phyloP scores from a whole-genome alignment of 2,888 invertebrate species.

The Leptarthrus brevirostris region DNA sequence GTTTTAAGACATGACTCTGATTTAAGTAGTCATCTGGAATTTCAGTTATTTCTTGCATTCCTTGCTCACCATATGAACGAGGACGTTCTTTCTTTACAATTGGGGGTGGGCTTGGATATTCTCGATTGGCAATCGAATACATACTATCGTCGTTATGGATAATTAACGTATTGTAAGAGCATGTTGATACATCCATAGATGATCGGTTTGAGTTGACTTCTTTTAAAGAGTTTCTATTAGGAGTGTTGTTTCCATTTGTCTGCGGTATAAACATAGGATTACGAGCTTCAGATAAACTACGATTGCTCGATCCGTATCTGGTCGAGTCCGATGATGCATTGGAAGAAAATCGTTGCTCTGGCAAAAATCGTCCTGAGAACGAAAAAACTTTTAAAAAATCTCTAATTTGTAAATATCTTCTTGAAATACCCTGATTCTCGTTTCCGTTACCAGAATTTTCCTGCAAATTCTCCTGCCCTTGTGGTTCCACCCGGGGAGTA shows the following conservation, averaged over 20 bases:
- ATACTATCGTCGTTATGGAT: conserved; percentile 75
- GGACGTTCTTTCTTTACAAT: conserved; percentile 55
- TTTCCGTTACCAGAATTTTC: conserved; percentile 61
- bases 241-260: conserved; percentile 55
- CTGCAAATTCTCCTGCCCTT: conserved; percentile 86
- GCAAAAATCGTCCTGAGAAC: conserved; percentile 52
- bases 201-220: conserved; percentile 73
- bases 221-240: conserved; percentile 75
- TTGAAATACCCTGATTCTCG: conserved; percentile 53
- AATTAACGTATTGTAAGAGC: conserved; percentile 85
- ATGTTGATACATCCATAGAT: conserved; percentile 79
- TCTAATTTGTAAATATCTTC: neutral
- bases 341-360: conserved; percentile 55
- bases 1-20: conserved; percentile 85
- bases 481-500: conserved; percentile 84
- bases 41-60: conserved; percentile 79
- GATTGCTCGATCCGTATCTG: conserved; percentile 55
- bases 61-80: conserved; percentile 56
- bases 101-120: conserved; percentile 53
- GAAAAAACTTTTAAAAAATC: neutral
- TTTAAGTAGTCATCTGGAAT: conserved; percentile 87
- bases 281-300: conserved; percentile 56
- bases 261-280: conserved; percentile 54
- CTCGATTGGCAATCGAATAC: conserved; percentile 53
- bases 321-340: conserved; percentile 56